Evolutionary conservation across 2,113 vertebrate species (phyloP).

Genomic region (Leucoraja erinaceus): DNA sequence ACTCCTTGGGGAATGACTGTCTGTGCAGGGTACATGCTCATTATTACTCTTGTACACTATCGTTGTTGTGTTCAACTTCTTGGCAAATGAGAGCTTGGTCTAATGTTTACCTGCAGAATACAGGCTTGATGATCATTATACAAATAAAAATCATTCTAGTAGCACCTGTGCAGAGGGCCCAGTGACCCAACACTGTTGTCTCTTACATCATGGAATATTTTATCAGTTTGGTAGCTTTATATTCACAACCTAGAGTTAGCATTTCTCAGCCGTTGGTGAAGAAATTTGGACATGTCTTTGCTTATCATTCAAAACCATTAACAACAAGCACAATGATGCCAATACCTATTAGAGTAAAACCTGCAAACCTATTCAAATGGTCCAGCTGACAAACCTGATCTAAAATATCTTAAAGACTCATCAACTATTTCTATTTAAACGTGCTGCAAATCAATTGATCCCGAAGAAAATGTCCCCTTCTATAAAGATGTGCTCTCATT

Average conservation of each 20-base stretch:
- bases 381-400: background rate
- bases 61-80: background rate
- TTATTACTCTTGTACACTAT: background rate
- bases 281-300: background rate
- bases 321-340: background rate
- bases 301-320: background rate
- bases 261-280: background rate
- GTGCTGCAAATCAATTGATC: slow-evolving; percentile 16
- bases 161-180: background rate
- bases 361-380: background rate
- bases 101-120: background rate
- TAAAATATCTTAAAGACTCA: slow-evolving; percentile 10
- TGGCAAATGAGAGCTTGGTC: background rate
- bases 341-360: background rate
- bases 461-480: background rate
- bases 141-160: background rate
- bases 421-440: slow-evolving; percentile 21
- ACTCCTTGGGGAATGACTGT: background rate
- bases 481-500: background rate
- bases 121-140: background rate
- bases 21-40: background rate
- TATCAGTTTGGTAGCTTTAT: background rate
- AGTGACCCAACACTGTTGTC: background rate
- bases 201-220: background rate
- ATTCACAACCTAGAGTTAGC: background rate